Evolutionary conservation across 2,888 invertebrate species (phyloP).

Genomic region (Lasioglossum morio): DNA sequence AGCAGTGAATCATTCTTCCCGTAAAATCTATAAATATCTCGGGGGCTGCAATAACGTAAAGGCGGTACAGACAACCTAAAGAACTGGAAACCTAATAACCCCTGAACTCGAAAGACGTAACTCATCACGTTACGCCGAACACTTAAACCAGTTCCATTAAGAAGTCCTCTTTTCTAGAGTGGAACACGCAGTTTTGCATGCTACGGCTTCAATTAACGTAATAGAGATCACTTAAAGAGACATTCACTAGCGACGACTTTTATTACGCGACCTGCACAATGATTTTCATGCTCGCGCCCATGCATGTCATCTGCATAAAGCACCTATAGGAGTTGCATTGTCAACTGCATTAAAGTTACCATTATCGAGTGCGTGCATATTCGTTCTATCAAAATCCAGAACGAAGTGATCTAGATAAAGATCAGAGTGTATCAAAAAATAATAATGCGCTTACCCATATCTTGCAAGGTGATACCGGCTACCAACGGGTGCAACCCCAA

Average conservation of each 20-base stretch:
- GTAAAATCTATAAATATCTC: neutral
- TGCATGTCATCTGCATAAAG: neutral
- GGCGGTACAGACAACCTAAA: conserved; percentile 51
- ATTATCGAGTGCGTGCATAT: neutral
- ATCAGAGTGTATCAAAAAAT: neutral
- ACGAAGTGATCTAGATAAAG: neutral
- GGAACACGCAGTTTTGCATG: conserved; percentile 67
- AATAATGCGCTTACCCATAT: conserved; percentile 65
- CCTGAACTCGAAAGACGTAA: conserved; percentile 67
- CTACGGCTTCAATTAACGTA: conserved; percentile 68
- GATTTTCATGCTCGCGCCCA: conserved; percentile 15
- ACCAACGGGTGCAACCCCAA: conserved; percentile 33
- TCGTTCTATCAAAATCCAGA: neutral
- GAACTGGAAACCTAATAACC: conserved; percentile 76
- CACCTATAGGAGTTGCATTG: neutral
- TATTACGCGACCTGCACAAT: conserved; percentile 20
- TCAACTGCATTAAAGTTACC: neutral
- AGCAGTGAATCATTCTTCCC: neutral
- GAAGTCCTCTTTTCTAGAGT: conserved; percentile 51
- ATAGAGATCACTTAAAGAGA: conserved; percentile 70
- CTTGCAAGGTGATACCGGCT: conserved; percentile 56
- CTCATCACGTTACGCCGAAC: conserved; percentile 61
- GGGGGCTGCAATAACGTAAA: conserved; percentile 21
- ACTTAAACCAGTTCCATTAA: conserved; percentile 72
- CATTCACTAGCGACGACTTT: conserved; percentile 27